phyloP scores from a whole-genome alignment of 2,888 invertebrate genomes.

The Caenorhabditis sp. region DNA sequence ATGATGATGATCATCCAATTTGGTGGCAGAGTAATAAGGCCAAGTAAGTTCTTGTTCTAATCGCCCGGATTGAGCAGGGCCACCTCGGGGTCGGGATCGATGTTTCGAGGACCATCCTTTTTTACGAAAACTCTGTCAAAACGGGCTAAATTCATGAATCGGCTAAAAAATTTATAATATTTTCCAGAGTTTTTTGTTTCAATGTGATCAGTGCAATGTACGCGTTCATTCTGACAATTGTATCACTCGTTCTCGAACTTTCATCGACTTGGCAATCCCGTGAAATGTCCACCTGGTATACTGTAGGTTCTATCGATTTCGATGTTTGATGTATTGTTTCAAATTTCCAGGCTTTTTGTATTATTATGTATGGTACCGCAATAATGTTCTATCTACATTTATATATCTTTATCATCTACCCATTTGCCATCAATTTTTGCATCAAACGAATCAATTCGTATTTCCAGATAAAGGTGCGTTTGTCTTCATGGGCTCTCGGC shows the following conservation, averaged over 20 bases:
- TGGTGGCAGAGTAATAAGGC: conserved; percentile 27
- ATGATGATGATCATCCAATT: conserved; percentile 14
- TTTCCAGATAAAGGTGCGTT: no score
- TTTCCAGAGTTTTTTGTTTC: neutral
- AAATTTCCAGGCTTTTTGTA: conserved; percentile 48
- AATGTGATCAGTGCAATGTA: conserved; percentile 28
- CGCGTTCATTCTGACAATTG: conserved; percentile 18
- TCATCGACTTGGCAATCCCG: conserved; percentile 21
- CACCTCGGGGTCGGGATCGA: no score
- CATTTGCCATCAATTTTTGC: conserved; percentile 36
- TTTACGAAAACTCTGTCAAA: no score
- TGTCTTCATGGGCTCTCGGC: no score
- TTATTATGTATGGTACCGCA: conserved; percentile 60
- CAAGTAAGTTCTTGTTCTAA: neutral
- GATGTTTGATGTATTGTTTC: conserved; percentile 40
- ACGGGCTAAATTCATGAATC: no score
- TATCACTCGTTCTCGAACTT: conserved; percentile 17
- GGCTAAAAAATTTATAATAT: neutral
- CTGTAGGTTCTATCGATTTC: conserved; percentile 30
- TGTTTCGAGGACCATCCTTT: no score
- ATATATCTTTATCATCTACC: conserved; percentile 61
- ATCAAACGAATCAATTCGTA: neutral
- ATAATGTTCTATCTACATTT: conserved; percentile 57
- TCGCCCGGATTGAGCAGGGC: no score
- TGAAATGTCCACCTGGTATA: neutral